Evolutionary conservation across 2,113 vertebrate species (phyloP), one percentile per base, ranked within the genome.

Genomic region (Paradoxurus hermaphroditus): DNA sequence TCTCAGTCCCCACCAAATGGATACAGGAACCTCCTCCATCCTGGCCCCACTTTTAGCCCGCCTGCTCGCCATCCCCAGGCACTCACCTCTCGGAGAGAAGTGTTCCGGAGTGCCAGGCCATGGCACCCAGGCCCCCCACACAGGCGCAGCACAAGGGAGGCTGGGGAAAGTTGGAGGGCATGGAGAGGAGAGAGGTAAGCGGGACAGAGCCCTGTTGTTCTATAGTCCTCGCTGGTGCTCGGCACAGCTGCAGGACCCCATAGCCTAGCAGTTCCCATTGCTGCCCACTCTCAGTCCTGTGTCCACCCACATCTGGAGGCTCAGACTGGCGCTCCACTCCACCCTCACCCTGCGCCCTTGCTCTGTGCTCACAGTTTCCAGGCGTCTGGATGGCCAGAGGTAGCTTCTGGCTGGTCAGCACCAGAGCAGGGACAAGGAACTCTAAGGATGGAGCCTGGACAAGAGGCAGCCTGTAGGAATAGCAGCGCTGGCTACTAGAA

Each of bases 361-460:
- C 29, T 62, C 89, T 96, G 39, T 97, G 86, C 98, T 99, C 97
- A 99, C 99, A 97, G 0, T 99, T 99, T 88, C 95, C 95, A 77
- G 97, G 96, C 9, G 15, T 94, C 84, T 86, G 97, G 82, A 72
- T 92, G 46, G n/a, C 0, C 0, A 79, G 59, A 34, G 98, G 96
- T 59, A 92, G 85, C 87, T 97, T 89, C 87, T 98, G 98, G 78
- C 97, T 99, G 93, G 97, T 98, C 95, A 99, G 97, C 94, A 99
- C 97, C 92, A 99, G 86, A 73, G 99, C 99, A 82, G 99, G 99
- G 81, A 99, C 97, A 91, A 99, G 98, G 96, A 99, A 99, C 95
- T 99, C 99, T 1, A 99, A 98, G 29, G 99, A 99, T 13, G 99
- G 99, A 87, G 99, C 99, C 90, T 99, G 99, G 90, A 99, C 94